Evolutionary conservation across 2,797 vertebrate species (phyloP), one percentile per base, ranked within the genome.

Genomic region (Rhynchonycteris naso): DNA sequence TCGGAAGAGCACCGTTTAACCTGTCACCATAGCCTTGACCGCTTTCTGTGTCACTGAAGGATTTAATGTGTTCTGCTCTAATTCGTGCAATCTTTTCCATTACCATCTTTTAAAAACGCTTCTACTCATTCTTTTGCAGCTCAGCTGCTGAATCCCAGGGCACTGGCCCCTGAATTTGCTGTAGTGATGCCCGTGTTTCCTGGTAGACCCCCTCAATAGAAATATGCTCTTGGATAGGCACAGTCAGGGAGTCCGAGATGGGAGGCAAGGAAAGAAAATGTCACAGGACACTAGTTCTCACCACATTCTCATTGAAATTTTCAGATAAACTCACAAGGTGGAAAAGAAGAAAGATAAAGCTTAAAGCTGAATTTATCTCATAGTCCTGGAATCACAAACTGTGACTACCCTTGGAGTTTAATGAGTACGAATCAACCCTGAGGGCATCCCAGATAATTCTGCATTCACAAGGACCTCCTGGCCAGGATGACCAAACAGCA

Each of bases 401-500:
- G n/a, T 16, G 21, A 38, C 59, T 18, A 19, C 19, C 43, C 22
- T 28, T 61, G 68, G 26, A 59, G 19, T n/a, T 52, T 35, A 71
- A 76, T 21, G 47, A 35, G 12, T 1, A 4, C 7, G 65, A 38
- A 28, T 15, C 28, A 58, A 33, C 28, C 28, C 30, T 2, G 43
- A 56, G 52, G 50, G 6, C 33, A 54, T 10, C 54, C 22, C 13
- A 26, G 26, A 74, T n/a, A 24, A 28, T 2, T 59, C n/a, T 68
- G n/a, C 5, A 3, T 12, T 74, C 4, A 2, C 22, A 5, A 30
- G 35, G 30, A 66, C 1, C 6, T 10, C 9, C n/a, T 2, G 8
- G 65, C 16, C 4, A 0, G 16, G 30, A n/a, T 16, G n/a, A 15
- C 28, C 0, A 7, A 10, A 47, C 8, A 30, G 7, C 1, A 26